Evolutionary conservation across 2,888 invertebrate species (phyloP).

Genomic region (Saturnia pavonia): DNA sequence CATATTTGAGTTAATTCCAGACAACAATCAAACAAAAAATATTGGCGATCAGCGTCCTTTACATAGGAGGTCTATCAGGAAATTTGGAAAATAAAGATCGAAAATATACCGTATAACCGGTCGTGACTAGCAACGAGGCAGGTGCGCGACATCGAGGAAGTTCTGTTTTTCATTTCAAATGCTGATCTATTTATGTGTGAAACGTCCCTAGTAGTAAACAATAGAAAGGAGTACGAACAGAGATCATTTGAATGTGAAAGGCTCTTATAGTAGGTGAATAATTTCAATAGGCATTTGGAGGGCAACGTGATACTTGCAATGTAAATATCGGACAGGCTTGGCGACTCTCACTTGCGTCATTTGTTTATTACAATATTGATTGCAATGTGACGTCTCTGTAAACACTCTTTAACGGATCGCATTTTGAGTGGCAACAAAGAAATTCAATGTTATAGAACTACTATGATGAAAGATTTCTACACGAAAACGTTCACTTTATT

Average conservation of each 20-base stretch:
- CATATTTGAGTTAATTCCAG: no score
- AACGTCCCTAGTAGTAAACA: not conserved
- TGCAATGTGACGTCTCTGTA: not conserved
- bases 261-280: not conserved
- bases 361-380: not conserved
- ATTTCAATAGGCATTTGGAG: not conserved
- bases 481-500: no score
- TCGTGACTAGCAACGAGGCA: not conserved
- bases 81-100: not conserved
- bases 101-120: not conserved
- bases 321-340: not conserved
- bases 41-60: no score
- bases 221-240: not conserved
- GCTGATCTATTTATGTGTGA: not conserved
- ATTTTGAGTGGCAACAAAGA: not conserved
- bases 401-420: not conserved
- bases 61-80: no score
- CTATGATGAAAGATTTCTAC: not conserved
- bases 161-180: not conserved
- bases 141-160: not conserved
- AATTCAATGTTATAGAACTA: not conserved
- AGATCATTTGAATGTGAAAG: not conserved
- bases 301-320: constrained; percentile 6
- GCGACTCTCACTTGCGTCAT: not conserved
- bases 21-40: no score